Base-by-base conservation (phyloP, 2,797 vertebrate genomes). In the Tinamus major region DNA sequence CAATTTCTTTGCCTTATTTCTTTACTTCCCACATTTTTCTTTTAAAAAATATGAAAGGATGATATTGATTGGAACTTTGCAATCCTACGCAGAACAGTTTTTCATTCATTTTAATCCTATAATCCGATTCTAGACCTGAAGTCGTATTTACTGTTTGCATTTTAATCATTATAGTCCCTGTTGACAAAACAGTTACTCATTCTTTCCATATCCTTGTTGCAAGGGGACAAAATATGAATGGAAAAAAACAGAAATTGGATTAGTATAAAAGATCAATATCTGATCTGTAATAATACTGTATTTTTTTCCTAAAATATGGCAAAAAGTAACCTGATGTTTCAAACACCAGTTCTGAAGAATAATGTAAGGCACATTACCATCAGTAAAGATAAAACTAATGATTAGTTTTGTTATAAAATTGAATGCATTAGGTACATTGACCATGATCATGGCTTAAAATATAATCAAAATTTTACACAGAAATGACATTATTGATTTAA, bases 41-140 rank as follows among this genome's bases (percentile, higher is more conserved):
- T 94, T 93, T 71, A 91, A 95, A 95, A 93, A 96, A 96, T 97
- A 96, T 93, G 94, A 96, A 85, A 96, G 87, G 82, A 86, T 77
- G 65, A 81, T 96, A 97, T 92, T 94, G 97, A 98, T 86, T 91
- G 85, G 74, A 91, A 96, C 88, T 96, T 97, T 90, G 93, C 93
- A 97, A 95, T 97, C 95, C 94, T 93, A 95, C 85, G 91, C 74
- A 89, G 81, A 85, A 77, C 72, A 68, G 4, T 82, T 96, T 97
- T 94, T 76, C 91, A 93, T 96, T 97, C 95, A 90, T 95, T 97
- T 97, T 98, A 98, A 98, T 98, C 97, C 96, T 91, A 95, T 98
- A 98, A 98, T 98, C 97, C 94, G 90, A 97, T 97, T 97, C 91
- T 81, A 97, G 94, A 97, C 92, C 93, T 90, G 65, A 96, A 96